Percentiles rank a stretch among this genome's conserved stretches.
phyloP scores from a whole-genome alignment of 2,113 vertebrate species.

The Suricata suricatta region DNA sequence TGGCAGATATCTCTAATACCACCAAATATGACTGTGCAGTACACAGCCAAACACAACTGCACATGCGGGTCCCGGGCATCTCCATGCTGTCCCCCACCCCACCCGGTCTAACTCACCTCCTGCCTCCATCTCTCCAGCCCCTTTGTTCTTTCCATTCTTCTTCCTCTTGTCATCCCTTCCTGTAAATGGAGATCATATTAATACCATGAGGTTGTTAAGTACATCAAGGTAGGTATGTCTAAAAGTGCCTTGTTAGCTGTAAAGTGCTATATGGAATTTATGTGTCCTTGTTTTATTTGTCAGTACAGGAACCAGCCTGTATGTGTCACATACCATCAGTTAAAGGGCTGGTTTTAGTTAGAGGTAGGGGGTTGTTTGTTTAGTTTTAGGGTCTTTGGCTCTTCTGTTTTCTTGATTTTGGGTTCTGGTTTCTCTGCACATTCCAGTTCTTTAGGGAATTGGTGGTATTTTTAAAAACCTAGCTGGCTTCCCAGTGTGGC shows the following conservation, averaged over 20 bases:
- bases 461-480: background rate
- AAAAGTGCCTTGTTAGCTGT: background rate
- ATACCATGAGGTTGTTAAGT: background rate
- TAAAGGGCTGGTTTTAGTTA: background rate
- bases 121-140: background rate
- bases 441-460: background rate
- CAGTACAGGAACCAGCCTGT: background rate
- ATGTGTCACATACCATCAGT: background rate
- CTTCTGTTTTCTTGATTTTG: background rate
- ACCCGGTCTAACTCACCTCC: background rate
- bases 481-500: background rate
- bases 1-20: background rate
- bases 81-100: accelerated
- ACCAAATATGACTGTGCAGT: background rate
- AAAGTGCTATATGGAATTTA: background rate
- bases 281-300: background rate
- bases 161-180: background rate
- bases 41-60: background rate
- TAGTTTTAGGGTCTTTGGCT: background rate
- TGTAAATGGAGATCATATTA: background rate
- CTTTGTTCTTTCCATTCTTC: background rate
- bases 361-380: background rate
- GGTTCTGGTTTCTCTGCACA: background rate
- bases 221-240: background rate
- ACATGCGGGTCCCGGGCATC: accelerated